Evolutionary conservation across 1,140 invertebrate species (phyloP), one percentile per base, ranked within the genome.

Genomic region (Octopus bimaculoides): DNA sequence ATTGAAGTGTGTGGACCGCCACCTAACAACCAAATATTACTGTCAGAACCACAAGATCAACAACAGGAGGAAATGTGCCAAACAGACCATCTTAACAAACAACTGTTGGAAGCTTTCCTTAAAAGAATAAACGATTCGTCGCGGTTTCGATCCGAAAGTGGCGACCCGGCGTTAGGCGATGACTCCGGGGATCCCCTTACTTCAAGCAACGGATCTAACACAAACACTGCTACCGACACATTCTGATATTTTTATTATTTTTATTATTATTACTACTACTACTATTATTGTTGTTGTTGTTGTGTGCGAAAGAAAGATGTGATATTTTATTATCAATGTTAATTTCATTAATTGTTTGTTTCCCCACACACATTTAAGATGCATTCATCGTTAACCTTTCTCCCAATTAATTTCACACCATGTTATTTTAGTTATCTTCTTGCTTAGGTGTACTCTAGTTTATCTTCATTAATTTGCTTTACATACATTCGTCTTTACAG

Each of bases 71-170:
- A 86, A 79, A 80, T 82, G 56, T 84, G 84, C 41, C 84, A 84
- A 53, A 86, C 84, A 10, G 85, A 86, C 56, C 85, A 86, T 69
- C 76, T 86, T 54, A 86, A 86, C 77, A 85, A 85, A 66, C 83
- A 84, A 66, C 77, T 86, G 10, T 77, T 86, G 17, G 77, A 71
- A 17, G 80, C 85, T 5, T 86, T 86, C 81, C 78, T 86, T 54
- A 79, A 84, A 54, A 77, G 83, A 8, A 77, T 86, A 5, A 86
- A 86, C 77, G 79, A 41, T 17, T 26, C 66, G 14, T 71, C 66
- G 17, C 17, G 66, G 66, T 71, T 71, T 71, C 66, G 66, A 20
- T 71, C 66, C 5, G 66, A 71, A 5, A 71, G 5, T 3, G 26
- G 66, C 26, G 26, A 6, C 14, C 17, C 17, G 17, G 17, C 66